Evolutionary conservation across 2,113 vertebrate genomes (phyloP), one percentile per base, ranked within the genome.

Genomic region (Alosa alosa): DNA sequence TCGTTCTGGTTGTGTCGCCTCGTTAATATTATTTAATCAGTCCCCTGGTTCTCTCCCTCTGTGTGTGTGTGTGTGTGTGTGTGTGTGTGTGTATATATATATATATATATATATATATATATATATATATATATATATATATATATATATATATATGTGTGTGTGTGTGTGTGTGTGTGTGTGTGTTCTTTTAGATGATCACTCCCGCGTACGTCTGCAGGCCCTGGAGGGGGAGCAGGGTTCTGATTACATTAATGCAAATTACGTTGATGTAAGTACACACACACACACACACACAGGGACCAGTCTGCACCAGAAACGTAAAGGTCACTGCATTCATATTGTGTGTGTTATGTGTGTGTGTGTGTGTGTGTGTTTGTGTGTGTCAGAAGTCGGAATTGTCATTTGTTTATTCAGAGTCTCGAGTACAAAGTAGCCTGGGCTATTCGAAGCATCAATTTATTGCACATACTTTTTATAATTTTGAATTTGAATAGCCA

Each of bases 211-310:
- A 93, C 96, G 98, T 89, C 93, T 99, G 88, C 98, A 99, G 93
- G 95, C 95, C 86, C 93, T 97, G 93, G 98, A 99, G 95, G 98
- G 97, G 86, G 97, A 98, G 90, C 96, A 96, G 92, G 97, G 95
- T 94, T 99, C 98, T 0, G 98, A 99, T 95, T 99, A 99, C 92
- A 99, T 99, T 96, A 99, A 99, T 93, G 98, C 97, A 94, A 99
- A 98, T 95, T 99, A 98, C 85, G 96, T 99, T 86, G 97, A 99
- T 94, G 98, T 99, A 96, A 87, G 98, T 99, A 96, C 94, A 88
- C 89, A 89, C 88, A 93, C 91, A 91, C 88, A 87, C 90, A 95
- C 31, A 31, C 31, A 31, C 31, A 31, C 31, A 31, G 18, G 83
- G 60, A 83, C 11, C 11, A 86, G 82, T 39, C 9, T 1, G 39